Percentiles rank a stretch among this genome's conserved stretches.
phyloP scores from a whole-genome alignment of 2,113 vertebrate species.

The Rana temporaria region DNA sequence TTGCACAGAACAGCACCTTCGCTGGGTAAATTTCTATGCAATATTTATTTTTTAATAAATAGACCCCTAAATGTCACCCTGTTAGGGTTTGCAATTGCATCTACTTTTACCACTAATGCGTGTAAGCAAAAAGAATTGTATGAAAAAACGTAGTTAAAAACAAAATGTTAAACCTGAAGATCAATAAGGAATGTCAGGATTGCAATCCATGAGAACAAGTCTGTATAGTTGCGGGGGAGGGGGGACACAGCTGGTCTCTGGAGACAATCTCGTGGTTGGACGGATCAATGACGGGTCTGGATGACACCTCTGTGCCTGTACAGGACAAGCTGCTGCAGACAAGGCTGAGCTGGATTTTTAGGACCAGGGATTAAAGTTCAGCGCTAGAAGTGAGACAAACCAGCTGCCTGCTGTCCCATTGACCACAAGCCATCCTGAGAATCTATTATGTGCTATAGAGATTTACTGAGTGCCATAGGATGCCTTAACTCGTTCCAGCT shows the following conservation, averaged over 20 bases:
- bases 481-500: not conserved
- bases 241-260: not conserved
- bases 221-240: not conserved
- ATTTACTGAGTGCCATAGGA: no score
- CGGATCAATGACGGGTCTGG: no score
- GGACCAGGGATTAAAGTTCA: not conserved
- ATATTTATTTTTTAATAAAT: no score
- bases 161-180: not conserved
- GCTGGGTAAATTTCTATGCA: no score
- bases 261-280: not conserved
- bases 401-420: not conserved
- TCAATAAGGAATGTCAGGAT: slow-evolving; percentile 21
- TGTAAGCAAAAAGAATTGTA: no score
- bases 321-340: slow-evolving; percentile 8
- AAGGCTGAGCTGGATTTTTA: not conserved
- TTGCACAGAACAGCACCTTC: no score
- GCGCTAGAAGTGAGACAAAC: not conserved
- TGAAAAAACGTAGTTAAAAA: no score
- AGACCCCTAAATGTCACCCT: no score
- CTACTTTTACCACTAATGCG: no score
- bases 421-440: not conserved
- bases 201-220: slow-evolving; percentile 8
- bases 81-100: no score
- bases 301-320: not conserved
- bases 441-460: not conserved